Evolutionary conservation across 2,113 vertebrate genomes (phyloP).

Genomic region (Hydrolagus affinis): DNA sequence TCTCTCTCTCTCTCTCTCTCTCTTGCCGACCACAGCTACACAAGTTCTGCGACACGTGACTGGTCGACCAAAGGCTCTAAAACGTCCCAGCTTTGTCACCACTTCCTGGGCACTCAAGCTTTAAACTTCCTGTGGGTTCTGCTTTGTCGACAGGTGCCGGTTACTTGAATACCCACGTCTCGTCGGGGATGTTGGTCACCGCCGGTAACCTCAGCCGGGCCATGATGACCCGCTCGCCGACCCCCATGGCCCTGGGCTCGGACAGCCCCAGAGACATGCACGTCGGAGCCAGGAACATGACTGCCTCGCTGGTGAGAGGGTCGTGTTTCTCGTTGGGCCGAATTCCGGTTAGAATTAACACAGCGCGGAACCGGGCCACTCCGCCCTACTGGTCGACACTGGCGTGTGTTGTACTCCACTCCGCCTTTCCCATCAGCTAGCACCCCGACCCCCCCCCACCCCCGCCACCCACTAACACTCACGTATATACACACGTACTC

Average conservation of each 20-base stretch:
- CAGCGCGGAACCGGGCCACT: no score
- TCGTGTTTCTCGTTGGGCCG: neutral
- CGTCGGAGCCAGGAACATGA: constrained; percentile 42
- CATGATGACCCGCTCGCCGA: constrained; percentile 67
- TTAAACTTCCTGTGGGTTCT: neutral
- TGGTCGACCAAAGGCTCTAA: neutral
- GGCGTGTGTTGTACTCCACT: no score
- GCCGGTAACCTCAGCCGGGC: constrained; percentile 57
- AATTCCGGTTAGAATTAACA: no score
- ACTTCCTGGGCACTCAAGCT: neutral
- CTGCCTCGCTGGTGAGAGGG: constrained; percentile 57
- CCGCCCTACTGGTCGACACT: no score
- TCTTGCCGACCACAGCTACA: neutral
- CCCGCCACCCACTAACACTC: no score
- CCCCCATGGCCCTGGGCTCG: constrained; percentile 56
- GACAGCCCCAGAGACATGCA: constrained; percentile 60
- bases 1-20: neutral
- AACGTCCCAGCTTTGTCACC: neutral
- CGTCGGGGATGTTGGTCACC: constrained; percentile 52
- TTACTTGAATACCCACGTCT: constrained; percentile 49
- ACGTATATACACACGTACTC: no score
- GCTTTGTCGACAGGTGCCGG: constrained; percentile 55
- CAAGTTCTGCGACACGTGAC: neutral
- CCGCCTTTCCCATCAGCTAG: no score
- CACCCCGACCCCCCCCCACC: no score